A percentile compares a stretch with the other conserved stretches of the same genome.
phyloP scores from a whole-genome alignment of 1,140 invertebrate genomes.

The Octopus bimaculoides region DNA sequence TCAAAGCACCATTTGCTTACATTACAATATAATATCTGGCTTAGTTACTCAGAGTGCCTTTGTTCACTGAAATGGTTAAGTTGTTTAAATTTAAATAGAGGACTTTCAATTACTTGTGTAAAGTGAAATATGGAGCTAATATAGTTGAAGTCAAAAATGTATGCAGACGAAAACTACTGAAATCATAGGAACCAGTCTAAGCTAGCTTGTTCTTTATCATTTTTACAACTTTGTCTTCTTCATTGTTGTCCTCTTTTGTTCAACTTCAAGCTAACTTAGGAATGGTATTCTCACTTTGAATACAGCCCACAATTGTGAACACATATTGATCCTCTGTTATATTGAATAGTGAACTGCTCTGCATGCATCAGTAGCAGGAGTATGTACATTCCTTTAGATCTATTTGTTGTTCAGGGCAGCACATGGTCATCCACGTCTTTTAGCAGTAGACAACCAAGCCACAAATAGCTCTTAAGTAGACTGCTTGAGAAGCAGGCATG shows the following conservation, averaged over 20 bases:
- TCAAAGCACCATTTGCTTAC: background rate
- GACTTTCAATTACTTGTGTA: background rate
- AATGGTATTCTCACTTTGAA: background rate
- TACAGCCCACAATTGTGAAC: background rate
- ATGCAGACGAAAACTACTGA: too few relatives aligned
- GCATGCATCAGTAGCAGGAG: background rate
- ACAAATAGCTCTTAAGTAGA: background rate
- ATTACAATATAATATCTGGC: background rate
- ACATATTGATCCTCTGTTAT: background rate
- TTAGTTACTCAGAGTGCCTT: background rate
- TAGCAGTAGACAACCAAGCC: background rate
- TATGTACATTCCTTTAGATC: constrained; percentile 5
- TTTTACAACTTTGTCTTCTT: background rate
- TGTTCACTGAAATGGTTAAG: constrained; percentile 1
- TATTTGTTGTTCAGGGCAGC: background rate
- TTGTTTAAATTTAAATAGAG: background rate
- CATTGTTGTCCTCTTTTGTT: constrained; percentile 5
- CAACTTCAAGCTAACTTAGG: background rate
- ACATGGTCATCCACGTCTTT: constrained; percentile 2
- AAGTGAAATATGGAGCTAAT: too few relatives aligned
- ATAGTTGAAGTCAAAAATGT: too few relatives aligned
- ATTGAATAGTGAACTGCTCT: background rate
- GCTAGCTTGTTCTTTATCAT: background rate
- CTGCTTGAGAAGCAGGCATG: background rate
- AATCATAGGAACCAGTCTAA: background rate